Evolutionary conservation across 2,888 invertebrate genomes (phyloP).

Genomic region (Hetaerina titia): DNA sequence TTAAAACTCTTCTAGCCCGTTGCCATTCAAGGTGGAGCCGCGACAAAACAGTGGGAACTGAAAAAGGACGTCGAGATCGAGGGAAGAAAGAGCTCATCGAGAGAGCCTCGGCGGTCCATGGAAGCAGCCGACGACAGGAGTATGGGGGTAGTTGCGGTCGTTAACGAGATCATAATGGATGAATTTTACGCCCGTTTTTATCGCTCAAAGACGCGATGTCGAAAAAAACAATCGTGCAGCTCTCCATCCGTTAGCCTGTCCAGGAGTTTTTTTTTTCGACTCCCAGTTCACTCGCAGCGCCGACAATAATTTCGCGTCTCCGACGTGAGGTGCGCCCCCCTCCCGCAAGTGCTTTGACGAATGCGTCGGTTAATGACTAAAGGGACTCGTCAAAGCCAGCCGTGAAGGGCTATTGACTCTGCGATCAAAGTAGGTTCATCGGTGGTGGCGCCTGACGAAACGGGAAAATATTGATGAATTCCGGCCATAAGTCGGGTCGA

Average conservation of each 20-base stretch:
- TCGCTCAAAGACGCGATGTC: not conserved
- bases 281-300: not conserved
- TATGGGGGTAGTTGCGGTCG: not conserved
- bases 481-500: too few relatives aligned
- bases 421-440: too few relatives aligned
- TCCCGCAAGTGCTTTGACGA: not conserved
- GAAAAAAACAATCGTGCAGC: not conserved
- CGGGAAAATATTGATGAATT: too few relatives aligned
- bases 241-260: conserved; percentile 4
- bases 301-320: not conserved
- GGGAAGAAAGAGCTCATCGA: not conserved
- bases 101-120: not conserved
- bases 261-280: not conserved
- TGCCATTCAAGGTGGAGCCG: not conserved
- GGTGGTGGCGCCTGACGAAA: too few relatives aligned
- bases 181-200: conserved; percentile 26
- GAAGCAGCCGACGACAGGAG: not conserved
- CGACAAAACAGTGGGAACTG: not conserved
- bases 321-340: not conserved
- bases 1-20: not conserved
- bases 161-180: conserved; percentile 25
- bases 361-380: not conserved
- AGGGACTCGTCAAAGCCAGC: not conserved
- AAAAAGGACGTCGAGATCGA: not conserved
- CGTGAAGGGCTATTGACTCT: not conserved